Evolutionary conservation across 2,797 vertebrate species (phyloP).

Genomic region (Premnoplex brunnescens): DNA sequence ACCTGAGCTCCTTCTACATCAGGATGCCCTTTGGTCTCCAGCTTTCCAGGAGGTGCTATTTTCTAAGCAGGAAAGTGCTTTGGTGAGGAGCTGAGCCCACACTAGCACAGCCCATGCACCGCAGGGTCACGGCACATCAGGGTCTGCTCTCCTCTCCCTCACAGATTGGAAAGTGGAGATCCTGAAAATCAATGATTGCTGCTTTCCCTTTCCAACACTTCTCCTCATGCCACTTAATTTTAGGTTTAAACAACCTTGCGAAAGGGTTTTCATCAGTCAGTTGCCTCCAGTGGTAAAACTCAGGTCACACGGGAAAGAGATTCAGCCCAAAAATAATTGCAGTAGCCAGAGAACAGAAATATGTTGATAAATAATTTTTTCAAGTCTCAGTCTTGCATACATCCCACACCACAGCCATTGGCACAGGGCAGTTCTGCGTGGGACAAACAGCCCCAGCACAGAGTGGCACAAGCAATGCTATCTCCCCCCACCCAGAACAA

Average conservation of each 20-base stretch:
- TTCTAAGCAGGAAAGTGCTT: not conserved
- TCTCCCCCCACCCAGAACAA: fast-evolving
- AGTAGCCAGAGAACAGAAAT: not conserved
- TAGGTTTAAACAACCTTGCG: not conserved
- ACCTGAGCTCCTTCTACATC: not conserved
- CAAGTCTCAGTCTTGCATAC: not conserved
- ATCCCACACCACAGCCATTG: fast-evolving
- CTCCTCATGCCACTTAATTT: not conserved
- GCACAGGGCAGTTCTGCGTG: fast-evolving
- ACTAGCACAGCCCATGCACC: not conserved
- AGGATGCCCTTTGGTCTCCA: not conserved
- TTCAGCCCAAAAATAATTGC: not conserved
- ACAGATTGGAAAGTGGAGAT: not conserved
- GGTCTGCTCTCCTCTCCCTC: not conserved
- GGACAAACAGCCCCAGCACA: not conserved
- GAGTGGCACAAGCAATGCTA: not conserved
- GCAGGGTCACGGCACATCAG: not conserved
- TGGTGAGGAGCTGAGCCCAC: not conserved
- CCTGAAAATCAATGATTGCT: not conserved
- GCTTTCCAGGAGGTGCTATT: not conserved
- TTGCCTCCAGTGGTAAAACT: not conserved
- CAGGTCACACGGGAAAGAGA: not conserved
- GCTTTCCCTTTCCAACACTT: not conserved
- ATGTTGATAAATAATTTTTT: not conserved
- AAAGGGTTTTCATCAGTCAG: not conserved